Percentiles rank a stretch among this genome's conserved stretches.
phyloP scores from a whole-genome alignment of 2,113 vertebrate species.

The Xiphophorus couchianus region DNA sequence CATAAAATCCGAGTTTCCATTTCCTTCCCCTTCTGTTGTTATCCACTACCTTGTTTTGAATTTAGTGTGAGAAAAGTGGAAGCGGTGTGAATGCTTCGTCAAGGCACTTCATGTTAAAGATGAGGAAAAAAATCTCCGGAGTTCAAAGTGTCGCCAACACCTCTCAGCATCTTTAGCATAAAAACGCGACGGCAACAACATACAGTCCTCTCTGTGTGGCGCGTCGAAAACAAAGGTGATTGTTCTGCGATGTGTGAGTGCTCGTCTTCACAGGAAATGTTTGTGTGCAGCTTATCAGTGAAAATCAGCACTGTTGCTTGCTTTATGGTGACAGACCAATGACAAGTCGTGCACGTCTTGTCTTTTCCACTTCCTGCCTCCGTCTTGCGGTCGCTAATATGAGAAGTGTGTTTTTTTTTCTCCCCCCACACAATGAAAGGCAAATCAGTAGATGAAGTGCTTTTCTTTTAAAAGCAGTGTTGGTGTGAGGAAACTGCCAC shows the following conservation, averaged over 20 bases:
- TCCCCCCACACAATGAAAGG: background rate
- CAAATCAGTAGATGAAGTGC: background rate
- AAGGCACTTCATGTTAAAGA: no score
- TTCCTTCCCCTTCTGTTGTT: background rate
- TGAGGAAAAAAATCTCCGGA: no score
- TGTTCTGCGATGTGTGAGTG: constrained; percentile 5
- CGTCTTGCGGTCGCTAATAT: background rate
- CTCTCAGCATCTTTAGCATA: background rate
- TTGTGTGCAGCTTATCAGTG: constrained; percentile 30
- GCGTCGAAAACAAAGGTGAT: background rate
- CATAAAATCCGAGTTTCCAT: background rate
- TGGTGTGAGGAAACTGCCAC: background rate
- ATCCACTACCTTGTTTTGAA: background rate
- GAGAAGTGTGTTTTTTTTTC: background rate
- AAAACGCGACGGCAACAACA: background rate
- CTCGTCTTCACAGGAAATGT: constrained; percentile 22
- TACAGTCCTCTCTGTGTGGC: background rate
- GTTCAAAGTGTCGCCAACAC: background rate
- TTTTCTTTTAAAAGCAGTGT: background rate
- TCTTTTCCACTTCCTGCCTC: constrained; percentile 28
- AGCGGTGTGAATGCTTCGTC: background rate
- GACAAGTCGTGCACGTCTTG: background rate
- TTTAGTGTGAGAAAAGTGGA: background rate
- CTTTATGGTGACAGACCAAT: constrained; percentile 2
- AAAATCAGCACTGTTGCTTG: constrained; percentile 23